Evolutionary conservation across 2,113 vertebrate species (phyloP).

Genomic region (Epinephelus moara): DNA sequence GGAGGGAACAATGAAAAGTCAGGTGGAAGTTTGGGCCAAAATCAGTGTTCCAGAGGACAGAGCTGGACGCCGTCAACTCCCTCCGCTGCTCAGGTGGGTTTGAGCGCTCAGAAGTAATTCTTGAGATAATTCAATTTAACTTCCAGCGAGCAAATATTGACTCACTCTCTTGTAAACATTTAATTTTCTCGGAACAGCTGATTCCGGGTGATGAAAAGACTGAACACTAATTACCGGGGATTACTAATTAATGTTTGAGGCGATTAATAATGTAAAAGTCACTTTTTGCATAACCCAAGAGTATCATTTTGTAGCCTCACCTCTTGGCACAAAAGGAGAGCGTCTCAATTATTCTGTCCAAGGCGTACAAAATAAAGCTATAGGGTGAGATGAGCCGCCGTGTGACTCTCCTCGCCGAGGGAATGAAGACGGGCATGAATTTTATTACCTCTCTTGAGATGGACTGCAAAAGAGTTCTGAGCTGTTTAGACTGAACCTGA

Average conservation of each 20-base stretch:
- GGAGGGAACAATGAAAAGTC: conserved; percentile 36
- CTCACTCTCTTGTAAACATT: conserved; percentile 42
- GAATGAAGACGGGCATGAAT: conserved; percentile 56
- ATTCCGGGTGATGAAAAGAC: conserved; percentile 49
- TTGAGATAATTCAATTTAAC: conserved; percentile 49
- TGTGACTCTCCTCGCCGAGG: conserved; percentile 26
- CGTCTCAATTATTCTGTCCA: conserved; percentile 11
- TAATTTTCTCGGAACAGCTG: conserved; percentile 41
- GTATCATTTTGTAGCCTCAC: conserved; percentile 29
- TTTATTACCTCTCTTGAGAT: conserved; percentile 56
- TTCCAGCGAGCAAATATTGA: conserved; percentile 59
- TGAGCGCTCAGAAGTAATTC: conserved; percentile 16
- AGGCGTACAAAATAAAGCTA: conserved; percentile 17
- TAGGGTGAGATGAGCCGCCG: conserved; percentile 13
- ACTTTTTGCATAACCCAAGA: conserved; percentile 25
- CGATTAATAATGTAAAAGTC: conserved; percentile 64
- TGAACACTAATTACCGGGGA: conserved; percentile 58
- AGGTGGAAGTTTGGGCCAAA: conserved; percentile 50
- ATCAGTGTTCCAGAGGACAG: conserved; percentile 18
- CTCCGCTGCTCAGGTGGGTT: conserved; percentile 33
- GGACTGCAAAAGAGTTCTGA: conserved; percentile 60
- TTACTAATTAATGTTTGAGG: conserved; percentile 61
- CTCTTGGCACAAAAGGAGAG: conserved; percentile 14
- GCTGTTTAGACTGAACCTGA: conserved; percentile 75
- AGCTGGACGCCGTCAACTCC: neutral